These are phyloP conservation scores for Dexiosoma caninum DNA, from an alignment of 2,888 invertebrate species.

Conservation along the genomic window DNA sequence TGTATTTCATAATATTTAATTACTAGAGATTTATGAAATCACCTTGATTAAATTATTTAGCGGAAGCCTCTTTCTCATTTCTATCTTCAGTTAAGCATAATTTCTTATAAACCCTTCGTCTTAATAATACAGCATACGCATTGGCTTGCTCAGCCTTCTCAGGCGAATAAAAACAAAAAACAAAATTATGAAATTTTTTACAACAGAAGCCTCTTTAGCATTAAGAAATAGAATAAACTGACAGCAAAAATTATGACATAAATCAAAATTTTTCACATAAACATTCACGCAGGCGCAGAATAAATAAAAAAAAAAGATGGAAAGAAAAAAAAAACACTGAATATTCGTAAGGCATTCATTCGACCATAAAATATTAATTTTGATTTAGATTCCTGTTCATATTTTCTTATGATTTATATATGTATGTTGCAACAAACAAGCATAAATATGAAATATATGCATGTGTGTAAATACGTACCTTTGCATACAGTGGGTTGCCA, in stretches of 20 bases:
- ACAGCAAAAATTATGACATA: conserved; percentile 41
- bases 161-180: no score
- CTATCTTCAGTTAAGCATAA: no score
- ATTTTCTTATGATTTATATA: conserved; percentile 60
- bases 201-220: conserved; percentile 21
- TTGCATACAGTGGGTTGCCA: no score
- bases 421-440: not conserved
- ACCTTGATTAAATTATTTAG: no score
- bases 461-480: no score
- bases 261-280: conserved; percentile 51
- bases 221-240: not conserved
- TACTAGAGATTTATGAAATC: no score
- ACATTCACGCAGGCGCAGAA: conserved; percentile 31
- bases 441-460: conserved; percentile 58
- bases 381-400: conserved; percentile 55
- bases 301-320: not conserved
- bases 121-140: no score
- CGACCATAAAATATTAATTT: conserved; percentile 65
- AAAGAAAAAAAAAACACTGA: not conserved
- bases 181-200: conserved; percentile 6
- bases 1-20: no score
- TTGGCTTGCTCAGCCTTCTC: no score
- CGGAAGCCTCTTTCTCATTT: no score
- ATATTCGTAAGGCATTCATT: conserved; percentile 45
- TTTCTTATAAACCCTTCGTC: not conserved